phyloP scores from a whole-genome alignment of 2,888 invertebrate species.

The Sympetrum striolatum region DNA sequence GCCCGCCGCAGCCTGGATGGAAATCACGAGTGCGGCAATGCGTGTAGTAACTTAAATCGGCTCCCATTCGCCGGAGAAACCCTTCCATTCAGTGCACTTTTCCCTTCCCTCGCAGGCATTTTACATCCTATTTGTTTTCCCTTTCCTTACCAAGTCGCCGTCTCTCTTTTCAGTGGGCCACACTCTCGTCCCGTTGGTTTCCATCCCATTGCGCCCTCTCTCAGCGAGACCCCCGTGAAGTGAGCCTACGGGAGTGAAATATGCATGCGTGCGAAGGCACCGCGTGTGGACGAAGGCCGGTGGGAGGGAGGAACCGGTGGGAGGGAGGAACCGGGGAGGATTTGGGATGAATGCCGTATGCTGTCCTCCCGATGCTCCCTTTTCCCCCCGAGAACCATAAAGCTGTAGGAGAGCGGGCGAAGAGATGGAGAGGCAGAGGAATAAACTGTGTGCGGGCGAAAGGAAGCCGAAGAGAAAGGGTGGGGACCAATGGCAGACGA shows the following conservation, averaged over 20 bases:
- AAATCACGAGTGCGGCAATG: neutral
- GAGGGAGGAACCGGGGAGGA: neutral
- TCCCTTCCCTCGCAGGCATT: neutral
- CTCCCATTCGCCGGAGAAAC: neutral
- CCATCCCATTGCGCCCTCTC: neutral
- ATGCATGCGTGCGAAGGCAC: neutral
- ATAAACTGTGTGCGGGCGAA: too few relatives aligned
- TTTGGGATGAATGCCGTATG: neutral
- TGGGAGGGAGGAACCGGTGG: neutral
- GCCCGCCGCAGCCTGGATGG: neutral
- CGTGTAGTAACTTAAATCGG: neutral
- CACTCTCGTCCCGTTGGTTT: neutral
- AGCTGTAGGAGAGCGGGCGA: neutral
- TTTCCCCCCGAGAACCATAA: neutral
- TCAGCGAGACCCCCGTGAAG: neutral
- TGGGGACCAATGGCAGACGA: too few relatives aligned
- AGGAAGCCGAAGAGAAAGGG: too few relatives aligned
- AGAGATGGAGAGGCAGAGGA: too few relatives aligned
- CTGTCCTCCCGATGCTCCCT: neutral
- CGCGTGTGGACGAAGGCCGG: neutral
- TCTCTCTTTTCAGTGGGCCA: neutral
- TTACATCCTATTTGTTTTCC: neutral
- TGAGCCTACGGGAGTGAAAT: neutral
- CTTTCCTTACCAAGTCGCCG: neutral
- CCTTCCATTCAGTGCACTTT: neutral